Base-by-base conservation (phyloP, 1,140 invertebrate genomes). In the Drosophila gunungcola region DNA sequence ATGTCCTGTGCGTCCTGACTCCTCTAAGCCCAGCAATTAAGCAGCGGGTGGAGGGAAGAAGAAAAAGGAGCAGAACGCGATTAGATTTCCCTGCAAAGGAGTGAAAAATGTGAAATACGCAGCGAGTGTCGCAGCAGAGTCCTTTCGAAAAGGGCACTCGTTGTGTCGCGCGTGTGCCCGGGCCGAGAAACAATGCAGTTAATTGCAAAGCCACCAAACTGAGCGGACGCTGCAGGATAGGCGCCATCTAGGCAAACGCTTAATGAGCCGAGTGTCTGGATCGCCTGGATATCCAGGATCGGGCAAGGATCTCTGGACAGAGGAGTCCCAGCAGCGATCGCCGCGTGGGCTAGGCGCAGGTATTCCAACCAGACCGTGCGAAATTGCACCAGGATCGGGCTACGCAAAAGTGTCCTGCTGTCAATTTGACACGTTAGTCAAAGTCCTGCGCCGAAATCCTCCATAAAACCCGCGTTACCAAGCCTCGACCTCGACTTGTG, bases 191-290 rank as follows among this genome's bases (percentile, higher is more conserved):
- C 83, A 72, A 78, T 78, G 76, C 84, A 88, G 84, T 88, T 88
- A 88, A 88, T 88, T 88, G 84, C 83, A 88, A 88, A 88, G 85
- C 84, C 84, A 88, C 84, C 85, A 88, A 78, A 73, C 83, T 69
- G 62, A 65, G 73, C 73, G 84, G 38, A 49, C 84, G 46, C 84
- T 32, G 67, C 84, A 77, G 84, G 84, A 88, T 80, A 89, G 84
- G 84, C 84, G 84, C 84, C 84, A 88, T 80, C 36, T 36, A 38
- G 46, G 10, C 54, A 13, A 74, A 43, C 29, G 45, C 68, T 70
- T 89, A 88, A 88, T 89, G 84, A 88, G 75, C 46, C 11, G 9
- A 32, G 36, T 49, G 79, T 86, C 83, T 88, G 58, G 65, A 51
- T 67, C 34, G 63, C 34, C 53, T 46, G 65, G 45, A 73, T 34